Base-by-base conservation (phyloP, 2,113 vertebrate species). In the Seriola rivoliana region DNA sequence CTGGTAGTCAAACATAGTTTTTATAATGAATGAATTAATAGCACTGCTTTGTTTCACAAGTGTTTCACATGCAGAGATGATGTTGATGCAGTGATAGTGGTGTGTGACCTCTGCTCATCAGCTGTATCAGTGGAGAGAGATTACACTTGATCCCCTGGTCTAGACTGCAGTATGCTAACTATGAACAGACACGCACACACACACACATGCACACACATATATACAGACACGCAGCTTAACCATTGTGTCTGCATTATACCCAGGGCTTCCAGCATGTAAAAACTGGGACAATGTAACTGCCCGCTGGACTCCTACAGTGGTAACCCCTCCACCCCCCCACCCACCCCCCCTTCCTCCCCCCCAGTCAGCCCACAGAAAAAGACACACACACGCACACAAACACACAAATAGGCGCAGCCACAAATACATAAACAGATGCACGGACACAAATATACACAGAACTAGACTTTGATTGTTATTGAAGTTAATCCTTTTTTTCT, bases 391-490 rank as follows among this genome's bases (percentile, higher is more conserved):
- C 40, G 54, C 4, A 40, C 19, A 59, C 65, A 65, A 52, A 63
- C 29, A 69, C 42, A 50, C n/a, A 67, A 57, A 88, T 52, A 6
- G 67, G 80, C 75, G 59, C 54, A 68, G 64, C 6, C 17, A 69
- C 48, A 50, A 23, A 72, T 34, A 62, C 80, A 81, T 63, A 60
- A 65, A 59, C 46, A 82, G 46, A 84, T 78, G 77, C 89, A 86
- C 42, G 8, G 69, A 57, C 76, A 75, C 55, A 46, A 64, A 84
- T 57, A 78, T 38, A 62, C 66, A 77, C 59, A 80, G n/a, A 72
- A 55, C 80, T 89, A 72, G 69, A 85, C 81, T 93, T 88, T 80
- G 76, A 93, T 93, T 92, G 87, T 93, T 93, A 91, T 84, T 87
- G 21, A 85, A 88, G 73, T 86, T 91, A 94, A 93, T 93, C 86